Evolutionary conservation across 2,888 invertebrate species (phyloP).

Genomic region (Oscheius sp.): DNA sequence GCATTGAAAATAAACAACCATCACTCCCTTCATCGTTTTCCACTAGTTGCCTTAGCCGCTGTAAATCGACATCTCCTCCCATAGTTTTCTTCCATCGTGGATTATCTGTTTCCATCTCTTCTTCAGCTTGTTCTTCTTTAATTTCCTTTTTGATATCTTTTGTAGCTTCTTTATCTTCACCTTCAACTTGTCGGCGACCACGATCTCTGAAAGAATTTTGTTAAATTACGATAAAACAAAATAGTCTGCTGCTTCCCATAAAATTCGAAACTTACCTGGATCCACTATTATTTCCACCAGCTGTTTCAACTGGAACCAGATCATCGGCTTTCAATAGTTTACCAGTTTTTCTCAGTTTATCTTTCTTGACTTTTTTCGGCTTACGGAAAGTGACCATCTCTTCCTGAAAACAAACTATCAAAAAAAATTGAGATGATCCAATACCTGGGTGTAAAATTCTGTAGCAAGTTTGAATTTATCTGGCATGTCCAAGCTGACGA

Average conservation of each 20-base stretch:
- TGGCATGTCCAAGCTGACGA: conserved; percentile 80
- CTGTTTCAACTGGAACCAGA: conserved; percentile 62
- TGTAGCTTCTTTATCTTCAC: conserved; percentile 39
- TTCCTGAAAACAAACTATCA: conserved; percentile 75
- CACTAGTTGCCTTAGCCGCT: conserved; percentile 46
- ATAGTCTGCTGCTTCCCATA: too few species aligned
- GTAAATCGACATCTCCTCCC: conserved; percentile 53
- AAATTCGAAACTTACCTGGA: too few species aligned
- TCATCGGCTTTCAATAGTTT: conserved; percentile 70
- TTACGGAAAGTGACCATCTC: conserved; percentile 79
- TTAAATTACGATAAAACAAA: background rate
- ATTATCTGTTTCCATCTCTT: conserved; percentile 39
- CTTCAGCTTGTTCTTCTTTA: conserved; percentile 26
- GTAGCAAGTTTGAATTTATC: conserved; percentile 80
- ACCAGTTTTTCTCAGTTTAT: conserved; percentile 53
- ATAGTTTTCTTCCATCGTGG: conserved; percentile 49
- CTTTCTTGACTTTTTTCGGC: conserved; percentile 69
- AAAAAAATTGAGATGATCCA: background rate
- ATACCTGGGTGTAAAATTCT: conserved; percentile 83
- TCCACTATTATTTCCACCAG: conserved; percentile 47
- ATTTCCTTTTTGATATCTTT: conserved; percentile 29
- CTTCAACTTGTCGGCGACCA: conserved; percentile 37
- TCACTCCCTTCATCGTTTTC: conserved; percentile 54
- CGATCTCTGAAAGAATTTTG: conserved; percentile 14
- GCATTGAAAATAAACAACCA: conserved; percentile 20